Evolutionary conservation across 2,888 invertebrate species (phyloP).

Genomic region (Kryphioiulus occultus): DNA sequence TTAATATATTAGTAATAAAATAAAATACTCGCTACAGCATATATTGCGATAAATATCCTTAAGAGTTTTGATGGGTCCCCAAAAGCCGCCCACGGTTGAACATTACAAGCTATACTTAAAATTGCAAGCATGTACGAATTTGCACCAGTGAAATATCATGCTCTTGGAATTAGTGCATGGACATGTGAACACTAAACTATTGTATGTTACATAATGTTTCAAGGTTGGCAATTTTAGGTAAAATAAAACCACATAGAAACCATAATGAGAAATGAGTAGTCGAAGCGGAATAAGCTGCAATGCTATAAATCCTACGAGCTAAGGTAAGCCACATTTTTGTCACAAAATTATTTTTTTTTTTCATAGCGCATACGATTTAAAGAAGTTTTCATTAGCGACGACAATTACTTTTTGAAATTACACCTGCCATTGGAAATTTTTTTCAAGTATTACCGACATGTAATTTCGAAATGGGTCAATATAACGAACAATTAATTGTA

Average conservation of each 20-base stretch:
- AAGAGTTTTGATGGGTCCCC: background rate
- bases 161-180: too few relatives aligned
- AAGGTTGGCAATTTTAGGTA: background rate
- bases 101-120: background rate
- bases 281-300: background rate
- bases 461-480: too few relatives aligned
- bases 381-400: background rate
- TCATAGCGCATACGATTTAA: background rate
- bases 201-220: background rate
- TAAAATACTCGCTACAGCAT: too few relatives aligned
- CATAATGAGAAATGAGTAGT: background rate
- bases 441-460: too few relatives aligned
- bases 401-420: too few relatives aligned
- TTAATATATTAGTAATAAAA: too few relatives aligned
- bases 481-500: too few relatives aligned
- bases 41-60: background rate
- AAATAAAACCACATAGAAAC: background rate
- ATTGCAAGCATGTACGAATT: background rate
- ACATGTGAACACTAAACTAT: too few relatives aligned
- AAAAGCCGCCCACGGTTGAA: background rate
- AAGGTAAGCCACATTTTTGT: background rate
- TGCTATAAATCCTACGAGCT: background rate
- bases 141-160: background rate
- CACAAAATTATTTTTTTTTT: background rate
- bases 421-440: too few relatives aligned